These are phyloP conservation scores for Aricia agestis DNA, from an alignment of 1,140 invertebrate species.

Conservation along the genomic window DNA sequence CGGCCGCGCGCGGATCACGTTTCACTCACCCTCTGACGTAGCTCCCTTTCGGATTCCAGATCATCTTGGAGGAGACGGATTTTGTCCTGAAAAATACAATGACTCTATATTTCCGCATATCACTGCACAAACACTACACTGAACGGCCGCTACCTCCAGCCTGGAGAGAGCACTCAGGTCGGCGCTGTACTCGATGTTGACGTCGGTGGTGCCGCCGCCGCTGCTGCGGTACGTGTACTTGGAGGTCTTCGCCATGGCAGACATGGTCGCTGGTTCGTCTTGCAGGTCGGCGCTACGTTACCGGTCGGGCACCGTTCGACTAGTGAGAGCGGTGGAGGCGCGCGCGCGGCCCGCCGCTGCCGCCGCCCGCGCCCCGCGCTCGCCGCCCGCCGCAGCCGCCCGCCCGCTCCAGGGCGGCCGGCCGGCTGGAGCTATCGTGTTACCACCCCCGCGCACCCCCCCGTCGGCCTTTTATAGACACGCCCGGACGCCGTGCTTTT, in stretches of 20 bases:
- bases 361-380: conserved; percentile 27
- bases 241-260: conserved; percentile 88
- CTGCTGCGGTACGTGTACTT: conserved; percentile 92
- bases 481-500: conserved; percentile 61
- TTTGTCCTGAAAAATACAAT: conserved; percentile 90
- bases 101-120: conserved; percentile 60
- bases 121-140: conserved; percentile 73
- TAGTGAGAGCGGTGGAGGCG: conserved; percentile 68
- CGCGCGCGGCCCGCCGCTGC: conserved; percentile 47
- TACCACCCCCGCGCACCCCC: conserved; percentile 73
- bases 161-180: conserved; percentile 94
- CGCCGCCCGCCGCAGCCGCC: conserved; percentile 45
- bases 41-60: conserved; percentile 96
- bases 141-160: conserved; percentile 87
- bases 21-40: conserved; percentile 95
- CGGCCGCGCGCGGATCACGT: conserved; percentile 61
- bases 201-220: conserved; percentile 88
- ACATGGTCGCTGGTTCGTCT: conserved; percentile 79
- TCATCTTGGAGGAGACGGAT: conserved; percentile 98
- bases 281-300: conserved; percentile 73
- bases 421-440: conserved; percentile 71
- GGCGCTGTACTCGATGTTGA: conserved; percentile 95
- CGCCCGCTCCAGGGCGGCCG: conserved; percentile 58
- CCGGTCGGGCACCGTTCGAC: conserved; percentile 74
- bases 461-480: conserved; percentile 74